These are phyloP conservation scores for Diplolepis rosae DNA, from an alignment of 2,888 invertebrate genomes.

Conservation along the genomic window DNA sequence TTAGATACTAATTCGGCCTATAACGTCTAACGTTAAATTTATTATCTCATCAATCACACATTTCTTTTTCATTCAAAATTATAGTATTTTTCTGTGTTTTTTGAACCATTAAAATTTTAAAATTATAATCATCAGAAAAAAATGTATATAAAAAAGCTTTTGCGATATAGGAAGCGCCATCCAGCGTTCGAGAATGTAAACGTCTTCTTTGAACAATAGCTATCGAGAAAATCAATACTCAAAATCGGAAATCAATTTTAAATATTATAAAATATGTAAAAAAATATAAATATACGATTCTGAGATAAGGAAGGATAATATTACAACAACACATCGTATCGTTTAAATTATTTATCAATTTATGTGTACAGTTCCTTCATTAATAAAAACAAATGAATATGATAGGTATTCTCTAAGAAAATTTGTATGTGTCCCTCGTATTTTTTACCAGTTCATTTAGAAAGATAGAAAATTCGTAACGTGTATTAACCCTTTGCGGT, in stretches of 20 bases:
- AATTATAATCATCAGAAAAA: too few relatives aligned
- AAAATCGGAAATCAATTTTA: background rate
- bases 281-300: background rate
- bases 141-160: too few relatives aligned
- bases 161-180: background rate
- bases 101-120: too few relatives aligned
- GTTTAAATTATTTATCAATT: background rate
- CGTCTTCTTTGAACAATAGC: background rate
- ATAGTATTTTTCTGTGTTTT: too few relatives aligned
- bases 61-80: too few relatives aligned
- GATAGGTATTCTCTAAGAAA: background rate
- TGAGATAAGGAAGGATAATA: background rate
- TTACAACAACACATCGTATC: background rate
- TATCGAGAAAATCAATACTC: background rate
- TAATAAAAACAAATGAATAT: background rate
- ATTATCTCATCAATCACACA: too few relatives aligned
- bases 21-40: slow-evolving; percentile 3
- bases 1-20: background rate
- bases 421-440: background rate
- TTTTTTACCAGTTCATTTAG: background rate
- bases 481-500: too few relatives aligned
- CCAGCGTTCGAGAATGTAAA: background rate
- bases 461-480: slow-evolving; percentile 8
- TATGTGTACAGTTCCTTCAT: slow-evolving; percentile 9
- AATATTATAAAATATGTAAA: background rate